These are phyloP conservation scores for Bufo bufo DNA, from an alignment of 2,113 vertebrate species.

Conservation along the genomic window DNA sequence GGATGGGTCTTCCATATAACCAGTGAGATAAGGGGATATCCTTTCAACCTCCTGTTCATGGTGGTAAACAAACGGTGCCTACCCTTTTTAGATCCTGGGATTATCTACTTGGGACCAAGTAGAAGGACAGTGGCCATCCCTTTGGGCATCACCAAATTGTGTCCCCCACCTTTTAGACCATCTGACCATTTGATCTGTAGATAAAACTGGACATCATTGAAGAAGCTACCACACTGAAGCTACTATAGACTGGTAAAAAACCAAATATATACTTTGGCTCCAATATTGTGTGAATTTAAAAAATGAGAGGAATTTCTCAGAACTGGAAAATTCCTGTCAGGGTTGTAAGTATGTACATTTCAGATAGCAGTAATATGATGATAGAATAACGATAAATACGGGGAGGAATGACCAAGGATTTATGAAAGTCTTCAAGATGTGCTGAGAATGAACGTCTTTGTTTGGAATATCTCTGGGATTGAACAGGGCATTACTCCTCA, in stretches of 20 bases:
- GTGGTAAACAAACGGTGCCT: too few species aligned
- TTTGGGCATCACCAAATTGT: not conserved
- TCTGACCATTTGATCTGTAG: not conserved
- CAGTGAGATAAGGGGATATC: too few species aligned
- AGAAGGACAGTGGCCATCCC: not conserved
- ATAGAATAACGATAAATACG: not conserved
- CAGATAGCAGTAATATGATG: conserved; percentile 5
- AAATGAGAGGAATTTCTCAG: not conserved
- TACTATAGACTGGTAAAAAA: not conserved
- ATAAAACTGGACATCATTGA: not conserved
- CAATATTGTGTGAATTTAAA: not conserved
- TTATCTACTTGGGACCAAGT: not conserved
- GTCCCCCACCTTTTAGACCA: not conserved
- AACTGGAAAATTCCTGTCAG: not conserved
- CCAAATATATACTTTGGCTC: not conserved
- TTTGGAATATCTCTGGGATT: not conserved
- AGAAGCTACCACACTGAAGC: not conserved
- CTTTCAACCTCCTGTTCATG: too few species aligned
- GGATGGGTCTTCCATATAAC: too few species aligned
- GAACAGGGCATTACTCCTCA: not conserved
- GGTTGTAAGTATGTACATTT: not conserved
- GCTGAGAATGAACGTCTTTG: not conserved
- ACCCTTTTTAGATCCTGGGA: too few species aligned
- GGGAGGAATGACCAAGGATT: not conserved
- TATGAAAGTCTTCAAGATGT: not conserved